These are phyloP conservation scores for Marmota flaviventris DNA, from an alignment of 2,113 vertebrate species.

Conservation along the genomic window DNA sequence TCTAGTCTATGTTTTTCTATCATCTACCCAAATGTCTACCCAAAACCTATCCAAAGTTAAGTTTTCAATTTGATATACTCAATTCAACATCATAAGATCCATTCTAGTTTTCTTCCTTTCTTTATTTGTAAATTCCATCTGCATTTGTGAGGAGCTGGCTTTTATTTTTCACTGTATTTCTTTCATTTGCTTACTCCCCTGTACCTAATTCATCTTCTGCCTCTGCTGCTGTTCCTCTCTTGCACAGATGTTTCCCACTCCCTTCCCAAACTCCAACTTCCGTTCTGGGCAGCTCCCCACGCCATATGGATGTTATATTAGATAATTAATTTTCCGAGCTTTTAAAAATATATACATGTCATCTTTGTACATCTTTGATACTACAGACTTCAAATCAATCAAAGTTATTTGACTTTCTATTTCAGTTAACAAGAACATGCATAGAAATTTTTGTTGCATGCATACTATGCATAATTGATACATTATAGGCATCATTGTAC, in stretches of 20 bases:
- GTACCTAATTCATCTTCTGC: neutral
- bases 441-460: neutral
- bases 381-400: neutral
- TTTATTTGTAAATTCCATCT: neutral
- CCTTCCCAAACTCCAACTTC: neutral
- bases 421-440: neutral
- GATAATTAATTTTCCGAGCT: neutral
- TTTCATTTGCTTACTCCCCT: neutral
- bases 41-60: neutral
- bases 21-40: neutral
- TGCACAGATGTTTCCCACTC: neutral
- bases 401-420: neutral
- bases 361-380: neutral
- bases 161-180: neutral
- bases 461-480: neutral
- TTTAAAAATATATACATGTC: neutral
- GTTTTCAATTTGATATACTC: neutral
- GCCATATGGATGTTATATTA: neutral
- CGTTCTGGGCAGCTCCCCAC: fast-evolving
- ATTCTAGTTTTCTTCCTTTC: neutral
- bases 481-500: neutral
- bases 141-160: neutral
- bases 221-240: neutral
- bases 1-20: neutral
- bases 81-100: neutral